phyloP scores from a whole-genome alignment of 2,888 invertebrate genomes.

The Odontomyia ornata region DNA sequence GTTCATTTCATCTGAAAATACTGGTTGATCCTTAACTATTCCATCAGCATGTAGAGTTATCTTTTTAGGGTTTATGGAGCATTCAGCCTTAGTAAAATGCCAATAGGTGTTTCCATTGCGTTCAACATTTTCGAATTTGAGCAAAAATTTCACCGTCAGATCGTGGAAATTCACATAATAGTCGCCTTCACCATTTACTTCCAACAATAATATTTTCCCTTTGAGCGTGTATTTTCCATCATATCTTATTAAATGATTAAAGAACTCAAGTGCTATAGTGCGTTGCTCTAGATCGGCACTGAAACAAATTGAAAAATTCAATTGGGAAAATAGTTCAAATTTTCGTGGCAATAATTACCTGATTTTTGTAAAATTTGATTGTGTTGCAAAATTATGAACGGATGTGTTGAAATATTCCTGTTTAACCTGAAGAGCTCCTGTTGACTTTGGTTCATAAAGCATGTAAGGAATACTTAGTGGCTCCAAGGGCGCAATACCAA shows the following conservation, averaged over 20 bases:
- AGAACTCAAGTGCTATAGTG: not conserved
- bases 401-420: conserved; percentile 13
- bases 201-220: conserved; percentile 14
- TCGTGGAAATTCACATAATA: not conserved
- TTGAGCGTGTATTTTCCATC: not conserved
- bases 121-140: not conserved
- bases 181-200: not conserved
- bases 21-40: not conserved
- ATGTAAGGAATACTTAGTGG: conserved; percentile 10
- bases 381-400: not conserved
- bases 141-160: not conserved
- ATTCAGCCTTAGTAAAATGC: not conserved
- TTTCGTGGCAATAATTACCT: conserved; percentile 1
- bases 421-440: conserved; percentile 5
- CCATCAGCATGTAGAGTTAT: not conserved
- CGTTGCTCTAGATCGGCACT: not conserved
- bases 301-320: not conserved
- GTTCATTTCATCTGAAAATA: conserved; percentile 13
- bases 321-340: not conserved
- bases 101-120: not conserved
- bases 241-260: not conserved
- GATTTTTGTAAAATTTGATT: conserved; percentile 1
- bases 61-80: not conserved
- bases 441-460: not conserved
- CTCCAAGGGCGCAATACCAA: not conserved